phyloP scores from a whole-genome alignment of 2,113 vertebrate species.

The Tor tambroides region DNA sequence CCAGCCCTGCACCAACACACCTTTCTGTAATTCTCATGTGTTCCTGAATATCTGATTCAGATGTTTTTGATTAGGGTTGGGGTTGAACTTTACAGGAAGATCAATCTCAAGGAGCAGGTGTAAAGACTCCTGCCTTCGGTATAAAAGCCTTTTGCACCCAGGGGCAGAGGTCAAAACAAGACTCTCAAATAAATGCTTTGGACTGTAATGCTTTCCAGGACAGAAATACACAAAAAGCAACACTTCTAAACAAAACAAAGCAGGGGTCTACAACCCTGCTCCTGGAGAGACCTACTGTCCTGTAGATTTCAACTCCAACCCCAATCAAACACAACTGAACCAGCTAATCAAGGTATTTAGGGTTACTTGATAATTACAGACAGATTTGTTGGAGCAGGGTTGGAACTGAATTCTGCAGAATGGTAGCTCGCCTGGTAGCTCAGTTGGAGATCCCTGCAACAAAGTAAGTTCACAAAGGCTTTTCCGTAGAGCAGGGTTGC shows the following conservation, averaged over 20 bases:
- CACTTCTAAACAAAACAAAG: background rate
- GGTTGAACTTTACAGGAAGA: too few species aligned
- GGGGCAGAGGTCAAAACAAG: background rate
- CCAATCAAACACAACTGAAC: too few species aligned
- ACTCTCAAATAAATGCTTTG: background rate
- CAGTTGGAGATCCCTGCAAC: too few species aligned
- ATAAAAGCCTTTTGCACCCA: background rate
- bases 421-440: too few species aligned
- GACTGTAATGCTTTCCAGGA: too few species aligned
- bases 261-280: background rate
- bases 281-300: background rate
- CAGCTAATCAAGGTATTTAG: too few species aligned
- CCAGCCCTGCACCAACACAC: background rate
- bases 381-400: too few species aligned
- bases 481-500: background rate
- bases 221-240: too few species aligned
- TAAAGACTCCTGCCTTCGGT: background rate
- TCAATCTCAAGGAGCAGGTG: background rate
- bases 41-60: background rate
- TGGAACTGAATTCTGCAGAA: background rate
- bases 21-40: background rate
- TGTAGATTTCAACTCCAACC: too few species aligned
- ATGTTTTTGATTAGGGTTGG: too few species aligned
- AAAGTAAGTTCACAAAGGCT: too few species aligned
- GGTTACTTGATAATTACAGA: too few species aligned